These are phyloP conservation scores for Platynereis dumerilii DNA, from an alignment of 2,888 invertebrate genomes.

Conservation along the genomic window DNA sequence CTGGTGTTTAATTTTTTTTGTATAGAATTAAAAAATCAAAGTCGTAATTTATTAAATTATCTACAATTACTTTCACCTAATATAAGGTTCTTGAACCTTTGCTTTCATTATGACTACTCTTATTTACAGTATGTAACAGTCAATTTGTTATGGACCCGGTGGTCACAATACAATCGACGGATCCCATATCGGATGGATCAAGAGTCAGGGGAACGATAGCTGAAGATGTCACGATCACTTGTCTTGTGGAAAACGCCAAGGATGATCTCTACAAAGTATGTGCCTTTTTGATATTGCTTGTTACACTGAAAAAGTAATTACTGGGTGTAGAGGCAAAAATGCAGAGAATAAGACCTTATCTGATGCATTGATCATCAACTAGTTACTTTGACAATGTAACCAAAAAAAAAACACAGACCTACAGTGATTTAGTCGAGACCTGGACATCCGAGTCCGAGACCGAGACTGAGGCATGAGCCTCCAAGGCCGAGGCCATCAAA, in stretches of 20 bases:
- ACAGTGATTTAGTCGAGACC: too few relatives aligned
- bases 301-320: background rate
- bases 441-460: too few relatives aligned
- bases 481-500: too few relatives aligned
- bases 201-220: constrained; percentile 27
- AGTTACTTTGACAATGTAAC: too few relatives aligned
- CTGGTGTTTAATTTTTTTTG: too few relatives aligned
- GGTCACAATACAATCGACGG: constrained; percentile 49
- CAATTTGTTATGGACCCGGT: constrained; percentile 44
- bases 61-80: background rate
- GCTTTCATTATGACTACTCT: background rate
- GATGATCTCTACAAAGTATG: constrained; percentile 11
- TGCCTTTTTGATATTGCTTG: too few relatives aligned
- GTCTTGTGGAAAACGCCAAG: constrained; percentile 33
- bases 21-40: too few relatives aligned
- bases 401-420: too few relatives aligned
- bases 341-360: too few relatives aligned
- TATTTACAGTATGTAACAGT: background rate
- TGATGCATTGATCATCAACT: too few relatives aligned
- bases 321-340: background rate
- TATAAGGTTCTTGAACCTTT: background rate
- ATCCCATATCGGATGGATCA: constrained; percentile 54
- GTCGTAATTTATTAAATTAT: background rate
- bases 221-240: constrained; percentile 33
- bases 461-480: too few relatives aligned